phyloP scores from a whole-genome alignment of 1,140 invertebrate species.

The Dolichoris vasculosae region DNA sequence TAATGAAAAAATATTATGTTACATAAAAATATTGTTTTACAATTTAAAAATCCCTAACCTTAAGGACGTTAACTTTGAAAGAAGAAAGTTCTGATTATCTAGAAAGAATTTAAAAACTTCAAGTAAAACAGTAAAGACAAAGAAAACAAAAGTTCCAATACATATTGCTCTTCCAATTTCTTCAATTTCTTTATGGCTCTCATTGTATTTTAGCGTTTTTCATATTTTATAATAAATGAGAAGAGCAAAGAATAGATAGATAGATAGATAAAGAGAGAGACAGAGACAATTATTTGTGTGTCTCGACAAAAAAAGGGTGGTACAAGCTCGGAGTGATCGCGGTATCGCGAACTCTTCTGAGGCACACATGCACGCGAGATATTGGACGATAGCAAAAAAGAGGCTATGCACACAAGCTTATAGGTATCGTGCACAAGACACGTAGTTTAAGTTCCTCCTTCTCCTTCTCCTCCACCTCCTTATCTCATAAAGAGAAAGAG shows the following conservation, averaged over 20 bases:
- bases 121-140: background rate
- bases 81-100: background rate
- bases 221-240: conserved; percentile 22
- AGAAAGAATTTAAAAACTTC: background rate
- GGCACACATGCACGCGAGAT: background rate
- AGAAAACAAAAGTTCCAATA: conserved; percentile 23
- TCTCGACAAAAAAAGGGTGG: background rate
- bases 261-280: conserved; percentile 7
- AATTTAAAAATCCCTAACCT: too few relatives aligned
- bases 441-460: background rate
- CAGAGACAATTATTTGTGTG: too few relatives aligned
- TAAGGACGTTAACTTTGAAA: background rate
- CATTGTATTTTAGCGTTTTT: conserved; percentile 14
- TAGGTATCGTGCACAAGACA: conserved; percentile 12
- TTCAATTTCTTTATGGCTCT: conserved; percentile 22
- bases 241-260: background rate
- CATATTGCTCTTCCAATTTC: background rate
- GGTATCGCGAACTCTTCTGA: background rate
- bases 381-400: background rate
- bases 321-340: background rate
- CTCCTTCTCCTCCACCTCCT: background rate
- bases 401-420: conserved; percentile 10
- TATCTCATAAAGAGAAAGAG: background rate
- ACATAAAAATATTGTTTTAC: too few relatives aligned
- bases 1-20: too few relatives aligned